Evolutionary conservation across 2,888 invertebrate genomes (phyloP).

Genomic region (Thera obeliscata): DNA sequence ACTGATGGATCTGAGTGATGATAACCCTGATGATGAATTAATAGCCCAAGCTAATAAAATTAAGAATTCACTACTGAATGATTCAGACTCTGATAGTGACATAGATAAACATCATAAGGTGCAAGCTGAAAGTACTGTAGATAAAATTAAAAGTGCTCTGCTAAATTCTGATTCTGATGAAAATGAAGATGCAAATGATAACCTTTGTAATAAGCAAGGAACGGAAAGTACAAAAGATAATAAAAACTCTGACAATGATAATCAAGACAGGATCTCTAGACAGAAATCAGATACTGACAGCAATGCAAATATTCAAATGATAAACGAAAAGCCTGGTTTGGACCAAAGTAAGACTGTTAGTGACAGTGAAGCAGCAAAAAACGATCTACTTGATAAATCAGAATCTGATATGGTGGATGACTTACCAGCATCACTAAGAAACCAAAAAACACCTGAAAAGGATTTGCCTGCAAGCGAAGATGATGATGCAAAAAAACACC

Average conservation of each 20-base stretch:
- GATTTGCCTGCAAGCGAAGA: conserved; percentile 4
- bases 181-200: conserved; percentile 24
- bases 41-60: conserved; percentile 42
- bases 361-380: conserved; percentile 20
- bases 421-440: conserved; percentile 4
- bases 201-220: conserved; percentile 14
- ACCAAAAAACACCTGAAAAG: conserved; percentile 29
- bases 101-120: conserved; percentile 17
- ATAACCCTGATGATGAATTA: conserved; percentile 24
- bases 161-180: conserved; percentile 53
- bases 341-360: background rate
- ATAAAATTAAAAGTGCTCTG: conserved; percentile 45
- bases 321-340: background rate
- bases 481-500: conserved; percentile 22
- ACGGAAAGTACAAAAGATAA: background rate
- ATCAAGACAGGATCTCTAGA: conserved; percentile 5
- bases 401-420: conserved; percentile 43
- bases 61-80: conserved; percentile 50
- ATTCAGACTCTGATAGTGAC: conserved; percentile 50
- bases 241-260: background rate
- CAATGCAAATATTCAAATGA: background rate
- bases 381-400: conserved; percentile 24
- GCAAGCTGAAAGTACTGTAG: conserved; percentile 15
- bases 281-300: conserved; percentile 12
- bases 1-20: conserved; percentile 11